phyloP scores from a whole-genome alignment of 2,797 vertebrate species.

The Babyrousa celebensis region DNA sequence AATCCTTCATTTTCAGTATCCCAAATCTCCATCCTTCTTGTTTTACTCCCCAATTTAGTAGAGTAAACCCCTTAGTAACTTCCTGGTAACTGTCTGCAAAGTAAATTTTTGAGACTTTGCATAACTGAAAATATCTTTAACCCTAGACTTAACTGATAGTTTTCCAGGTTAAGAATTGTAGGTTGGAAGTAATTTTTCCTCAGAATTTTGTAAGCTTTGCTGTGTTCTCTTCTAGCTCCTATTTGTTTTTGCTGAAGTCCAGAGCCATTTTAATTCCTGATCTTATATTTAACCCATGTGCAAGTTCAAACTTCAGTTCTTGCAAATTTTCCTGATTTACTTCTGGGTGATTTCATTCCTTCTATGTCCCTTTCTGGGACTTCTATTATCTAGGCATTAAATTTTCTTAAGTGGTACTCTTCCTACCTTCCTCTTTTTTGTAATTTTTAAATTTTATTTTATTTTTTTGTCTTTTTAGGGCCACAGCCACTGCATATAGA shows the following conservation, averaged over 20 bases:
- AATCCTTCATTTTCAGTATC: slow-evolving; percentile 32
- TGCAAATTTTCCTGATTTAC: slow-evolving; percentile 22
- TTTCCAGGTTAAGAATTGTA: slow-evolving; percentile 35
- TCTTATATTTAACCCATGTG: slow-evolving; percentile 31
- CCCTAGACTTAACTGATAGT: slow-evolving; percentile 12
- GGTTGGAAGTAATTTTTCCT: slow-evolving; percentile 49
- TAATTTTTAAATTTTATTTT: too few relatives aligned
- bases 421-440: background rate
- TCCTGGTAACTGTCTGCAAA: slow-evolving; percentile 25
- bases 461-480: too few relatives aligned
- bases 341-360: slow-evolving; percentile 12
- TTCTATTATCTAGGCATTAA: background rate
- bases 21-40: slow-evolving; percentile 29
- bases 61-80: background rate
- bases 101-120: slow-evolving; percentile 52
- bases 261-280: background rate
- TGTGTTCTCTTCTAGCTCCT: slow-evolving; percentile 31
- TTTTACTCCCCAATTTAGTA: slow-evolving; percentile 1
- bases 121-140: slow-evolving; percentile 55
- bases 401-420: slow-evolving; percentile 2
- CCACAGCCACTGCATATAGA: too few relatives aligned
- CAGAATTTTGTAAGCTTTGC: slow-evolving; percentile 67
- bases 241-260: slow-evolving; percentile 58
- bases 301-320: slow-evolving; percentile 38
- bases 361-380: background rate